These are phyloP conservation scores for Molossus molossus DNA, from an alignment of 2,797 vertebrate genomes.

Conservation along the genomic window DNA sequence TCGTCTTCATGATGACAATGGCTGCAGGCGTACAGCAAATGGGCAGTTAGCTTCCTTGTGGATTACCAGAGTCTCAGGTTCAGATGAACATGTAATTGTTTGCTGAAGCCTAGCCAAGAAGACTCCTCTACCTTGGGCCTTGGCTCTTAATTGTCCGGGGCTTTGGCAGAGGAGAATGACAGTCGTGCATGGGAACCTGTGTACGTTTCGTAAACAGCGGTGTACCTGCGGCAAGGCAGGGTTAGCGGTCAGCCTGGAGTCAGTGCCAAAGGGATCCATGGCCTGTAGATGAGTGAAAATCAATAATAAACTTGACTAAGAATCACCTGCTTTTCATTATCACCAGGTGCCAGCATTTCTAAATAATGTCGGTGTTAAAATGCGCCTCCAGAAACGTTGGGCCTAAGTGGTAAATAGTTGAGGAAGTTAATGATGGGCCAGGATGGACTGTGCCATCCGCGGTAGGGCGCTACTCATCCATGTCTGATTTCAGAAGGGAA, in stretches of 20 bases:
- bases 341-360: not conserved
- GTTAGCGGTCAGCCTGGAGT: not conserved
- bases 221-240: not conserved
- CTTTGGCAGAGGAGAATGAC: conserved; percentile 71
- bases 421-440: not conserved
- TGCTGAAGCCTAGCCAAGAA: conserved; percentile 58
- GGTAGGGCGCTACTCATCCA: conserved; percentile 62
- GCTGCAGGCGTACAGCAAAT: conserved; percentile 20
- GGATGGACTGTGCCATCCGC: not conserved
- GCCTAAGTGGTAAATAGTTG: conserved; percentile 35
- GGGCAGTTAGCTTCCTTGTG: conserved; percentile 64
- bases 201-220: conserved; percentile 53
- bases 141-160: conserved; percentile 81
- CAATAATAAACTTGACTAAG: not conserved
- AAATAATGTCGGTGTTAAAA: conserved; percentile 7
- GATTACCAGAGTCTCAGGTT: conserved; percentile 67
- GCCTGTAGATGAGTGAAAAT: conserved; percentile 39
- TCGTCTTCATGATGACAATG: conserved; percentile 19
- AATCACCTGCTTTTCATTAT: conserved; percentile 40
- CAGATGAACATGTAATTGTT: conserved; percentile 64
- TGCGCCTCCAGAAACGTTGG: not conserved
- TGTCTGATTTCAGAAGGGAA: conserved; percentile 84
- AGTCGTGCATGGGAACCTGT: conserved; percentile 58
- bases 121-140: conserved; percentile 68
- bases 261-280: not conserved